A percentile compares a stretch with the other conserved stretches of the same genome.
Evolutionary conservation across 2,797 vertebrate species (phyloP).

Genomic region (Peromyscus aztecus): DNA sequence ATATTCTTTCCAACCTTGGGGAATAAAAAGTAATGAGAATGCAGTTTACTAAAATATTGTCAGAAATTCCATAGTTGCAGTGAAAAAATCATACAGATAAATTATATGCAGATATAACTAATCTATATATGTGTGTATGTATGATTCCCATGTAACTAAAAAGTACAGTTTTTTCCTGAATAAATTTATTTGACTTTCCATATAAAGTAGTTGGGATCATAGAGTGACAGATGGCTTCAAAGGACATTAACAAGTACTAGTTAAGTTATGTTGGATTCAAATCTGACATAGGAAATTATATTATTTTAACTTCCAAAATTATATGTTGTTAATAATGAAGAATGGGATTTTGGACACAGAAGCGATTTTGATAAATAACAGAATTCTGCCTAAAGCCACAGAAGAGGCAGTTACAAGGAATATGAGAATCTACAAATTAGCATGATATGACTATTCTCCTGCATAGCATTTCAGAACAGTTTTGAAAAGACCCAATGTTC

Average conservation of each 20-base stretch:
- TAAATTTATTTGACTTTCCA: slow-evolving; percentile 57
- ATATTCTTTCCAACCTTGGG: slow-evolving; percentile 66
- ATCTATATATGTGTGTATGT: not conserved
- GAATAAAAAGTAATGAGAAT: slow-evolving; percentile 71
- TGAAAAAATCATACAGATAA: slow-evolving; percentile 58
- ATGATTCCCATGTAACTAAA: slow-evolving; percentile 50
- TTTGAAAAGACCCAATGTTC: slow-evolving; percentile 65
- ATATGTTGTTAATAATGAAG: slow-evolving; percentile 50
- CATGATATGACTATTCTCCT: slow-evolving; percentile 49
- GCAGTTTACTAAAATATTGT: slow-evolving; percentile 74
- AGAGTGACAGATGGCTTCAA: not conserved
- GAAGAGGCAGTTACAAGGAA: slow-evolving; percentile 30
- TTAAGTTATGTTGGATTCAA: slow-evolving; percentile 23
- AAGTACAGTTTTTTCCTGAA: slow-evolving; percentile 40
- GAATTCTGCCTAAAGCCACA: slow-evolving; percentile 59
- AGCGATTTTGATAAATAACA: slow-evolving; percentile 61
- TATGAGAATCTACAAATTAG: slow-evolving; percentile 50
- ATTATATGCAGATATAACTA: not conserved
- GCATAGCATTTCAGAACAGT: slow-evolving; percentile 31
- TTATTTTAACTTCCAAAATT: slow-evolving; percentile 72
- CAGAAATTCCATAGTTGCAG: slow-evolving; percentile 62
- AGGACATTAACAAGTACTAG: slow-evolving; percentile 7
- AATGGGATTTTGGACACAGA: slow-evolving; percentile 55
- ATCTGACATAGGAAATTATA: slow-evolving; percentile 17
- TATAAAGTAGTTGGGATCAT: slow-evolving; percentile 57